Evolutionary conservation across 23 tunicate genomes (phyloP).

Genomic region (Diplosoma virens): DNA sequence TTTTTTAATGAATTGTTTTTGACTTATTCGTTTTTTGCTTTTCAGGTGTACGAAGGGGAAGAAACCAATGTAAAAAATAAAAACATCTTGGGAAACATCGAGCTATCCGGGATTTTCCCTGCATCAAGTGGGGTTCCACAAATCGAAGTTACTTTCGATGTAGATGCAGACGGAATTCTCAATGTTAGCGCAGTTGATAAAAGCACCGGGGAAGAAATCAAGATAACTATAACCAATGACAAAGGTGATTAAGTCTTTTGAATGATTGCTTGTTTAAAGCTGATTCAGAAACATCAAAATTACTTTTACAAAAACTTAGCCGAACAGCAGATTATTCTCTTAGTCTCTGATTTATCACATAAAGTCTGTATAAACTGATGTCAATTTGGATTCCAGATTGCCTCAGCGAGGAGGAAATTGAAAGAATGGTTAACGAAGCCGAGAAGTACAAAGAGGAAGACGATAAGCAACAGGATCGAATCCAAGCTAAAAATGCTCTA

Average conservation of each 20-base stretch:
- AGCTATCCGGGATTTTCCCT: slow-evolving; percentile 93
- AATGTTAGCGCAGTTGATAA: slow-evolving; percentile 97
- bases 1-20: no score
- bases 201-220: slow-evolving; percentile 96
- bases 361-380: neutral
- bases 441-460: slow-evolving; percentile 82
- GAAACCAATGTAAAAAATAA: slow-evolving; percentile 96
- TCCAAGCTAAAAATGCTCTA: slow-evolving; percentile 54
- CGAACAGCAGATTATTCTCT: no score
- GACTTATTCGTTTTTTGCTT: neutral
- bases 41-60: slow-evolving; percentile 99
- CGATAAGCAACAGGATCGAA: slow-evolving; percentile 48
- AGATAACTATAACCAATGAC: slow-evolving; percentile 98
- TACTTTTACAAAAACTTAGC: no score
- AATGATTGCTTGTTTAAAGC: no score
- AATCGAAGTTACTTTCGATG: slow-evolving; percentile 90
- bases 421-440: slow-evolving; percentile 73
- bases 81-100: slow-evolving; percentile 94
- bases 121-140: slow-evolving; percentile 99
- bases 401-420: slow-evolving; percentile 66
- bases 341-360: no score
- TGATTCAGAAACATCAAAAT: no score
- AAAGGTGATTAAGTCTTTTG: slow-evolving; percentile 46
- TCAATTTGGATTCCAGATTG: slow-evolving; percentile 32
- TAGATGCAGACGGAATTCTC: slow-evolving; percentile 95